A percentile compares a stretch with the other conserved stretches of the same genome.
Evolutionary conservation across 2,113 vertebrate genomes (phyloP).

Genomic region (Aptenodytes forsteri): DNA sequence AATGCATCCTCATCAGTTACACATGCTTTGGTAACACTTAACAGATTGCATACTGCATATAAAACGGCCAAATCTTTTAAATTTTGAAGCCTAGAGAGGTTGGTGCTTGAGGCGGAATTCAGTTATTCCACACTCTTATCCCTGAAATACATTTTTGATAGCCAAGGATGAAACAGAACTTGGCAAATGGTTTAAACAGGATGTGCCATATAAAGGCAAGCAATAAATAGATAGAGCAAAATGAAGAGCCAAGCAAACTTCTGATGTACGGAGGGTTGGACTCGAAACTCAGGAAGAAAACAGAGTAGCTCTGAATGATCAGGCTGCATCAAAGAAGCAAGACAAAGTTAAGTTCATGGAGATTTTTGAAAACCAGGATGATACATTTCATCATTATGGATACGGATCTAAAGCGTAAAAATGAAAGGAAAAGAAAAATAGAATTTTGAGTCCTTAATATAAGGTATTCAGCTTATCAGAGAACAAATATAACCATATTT

Average conservation of each 20-base stretch:
- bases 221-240: background rate
- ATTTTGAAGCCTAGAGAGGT: background rate
- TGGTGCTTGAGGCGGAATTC: background rate
- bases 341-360: background rate
- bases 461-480: background rate
- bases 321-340: background rate
- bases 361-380: background rate
- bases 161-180: background rate
- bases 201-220: background rate
- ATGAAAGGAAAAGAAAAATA: background rate
- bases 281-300: background rate
- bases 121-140: background rate
- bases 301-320: background rate
- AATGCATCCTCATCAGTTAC: background rate
- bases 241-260: background rate
- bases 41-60: background rate
- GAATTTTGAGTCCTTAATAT: background rate
- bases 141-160: background rate
- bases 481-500: background rate
- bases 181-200: background rate
- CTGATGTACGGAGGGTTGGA: background rate
- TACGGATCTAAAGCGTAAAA: background rate
- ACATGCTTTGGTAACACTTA: background rate
- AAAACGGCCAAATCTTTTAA: background rate
- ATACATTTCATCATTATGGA: background rate